Evolutionary conservation across 1,140 invertebrate species (phyloP).

Genomic region (Prorops nasuta): DNA sequence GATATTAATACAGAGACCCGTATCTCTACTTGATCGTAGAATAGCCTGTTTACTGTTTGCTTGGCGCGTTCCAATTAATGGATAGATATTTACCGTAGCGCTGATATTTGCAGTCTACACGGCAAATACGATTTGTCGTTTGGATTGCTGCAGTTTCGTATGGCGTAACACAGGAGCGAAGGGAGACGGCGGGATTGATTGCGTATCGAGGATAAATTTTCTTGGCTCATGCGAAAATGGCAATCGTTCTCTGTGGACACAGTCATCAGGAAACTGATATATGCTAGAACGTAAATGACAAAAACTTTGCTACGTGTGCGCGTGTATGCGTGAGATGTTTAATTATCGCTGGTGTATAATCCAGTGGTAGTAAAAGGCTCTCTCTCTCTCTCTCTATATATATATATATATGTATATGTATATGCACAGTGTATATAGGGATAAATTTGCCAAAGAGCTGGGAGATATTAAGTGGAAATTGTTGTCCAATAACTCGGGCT

Average conservation of each 20-base stretch:
- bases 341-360: too few species aligned
- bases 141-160: conserved; percentile 5
- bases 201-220: not conserved
- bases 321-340: too few species aligned
- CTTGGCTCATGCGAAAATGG: not conserved
- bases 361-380: not conserved
- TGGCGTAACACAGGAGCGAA: not conserved
- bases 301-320: too few species aligned
- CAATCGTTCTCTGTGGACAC: too few species aligned
- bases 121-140: conserved; percentile 26
- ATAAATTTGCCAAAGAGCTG: not conserved
- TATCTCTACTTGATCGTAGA: not conserved
- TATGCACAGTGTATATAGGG: not conserved
- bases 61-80: conserved; percentile 25
- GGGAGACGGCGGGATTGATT: not conserved
- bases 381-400: not conserved
- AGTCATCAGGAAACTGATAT: too few species aligned
- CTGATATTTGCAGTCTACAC: conserved; percentile 20
- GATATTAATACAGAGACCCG: conserved; percentile 18
- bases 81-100: conserved; percentile 25
- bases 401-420: not conserved
- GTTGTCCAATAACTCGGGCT: conserved; percentile 21
- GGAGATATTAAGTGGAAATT: not conserved
- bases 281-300: too few species aligned
- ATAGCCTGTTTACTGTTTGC: conserved; percentile 25